Base-by-base conservation (phyloP, 2,113 vertebrate species). In the Psilopogon haemacephalus region DNA sequence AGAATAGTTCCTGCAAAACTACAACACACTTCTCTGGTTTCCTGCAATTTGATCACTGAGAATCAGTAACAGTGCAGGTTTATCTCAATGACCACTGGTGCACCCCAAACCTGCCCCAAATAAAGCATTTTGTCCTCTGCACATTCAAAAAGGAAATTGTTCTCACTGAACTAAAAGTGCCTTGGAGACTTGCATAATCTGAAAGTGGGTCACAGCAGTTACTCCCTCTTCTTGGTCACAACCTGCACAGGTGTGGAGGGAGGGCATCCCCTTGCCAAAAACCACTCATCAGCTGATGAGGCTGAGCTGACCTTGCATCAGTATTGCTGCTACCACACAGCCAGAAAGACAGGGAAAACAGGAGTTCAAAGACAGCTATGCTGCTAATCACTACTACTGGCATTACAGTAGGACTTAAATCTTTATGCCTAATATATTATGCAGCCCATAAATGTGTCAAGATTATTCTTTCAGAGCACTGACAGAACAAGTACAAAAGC, bases 301-400 rank as follows among this genome's bases (percentile, higher is more conserved):
- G 84, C 84, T 79, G 70, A 73, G 86, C 77, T 74, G 67, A 85
- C 71, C 93, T 84, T 76, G 40, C n/a, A 82, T 20, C 85, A 79
- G 3, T 11, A 81, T 48, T 70, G 16, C 46, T 4, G 23, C 80
- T 33, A 15, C 52, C 70, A 42, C 23, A 20, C 28, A 23, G 82
- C 32, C 75, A 52, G n/a, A 56, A 33, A 50, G 56, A 26, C 55
- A 50, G 64, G 87, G 81, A 76, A 83, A 70, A 40, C 4, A 8
- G 3, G 33, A 93, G 50, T 28, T 93, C 78, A 67, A 72, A 87
- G 87, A 68, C 32, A 56, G 63, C 67, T 12, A 0, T 10, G 19
- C 42, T 24, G 75, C 82, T 87, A 38, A 89, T 79, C 56, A 83
- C 58, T 85, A 26, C 85, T 58, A 20, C 4, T 16, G 35, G 74